Evolutionary conservation across 2,797 vertebrate genomes (phyloP), one percentile per base, ranked within the genome.

Genomic region (Lindbergichthys nudifrons): DNA sequence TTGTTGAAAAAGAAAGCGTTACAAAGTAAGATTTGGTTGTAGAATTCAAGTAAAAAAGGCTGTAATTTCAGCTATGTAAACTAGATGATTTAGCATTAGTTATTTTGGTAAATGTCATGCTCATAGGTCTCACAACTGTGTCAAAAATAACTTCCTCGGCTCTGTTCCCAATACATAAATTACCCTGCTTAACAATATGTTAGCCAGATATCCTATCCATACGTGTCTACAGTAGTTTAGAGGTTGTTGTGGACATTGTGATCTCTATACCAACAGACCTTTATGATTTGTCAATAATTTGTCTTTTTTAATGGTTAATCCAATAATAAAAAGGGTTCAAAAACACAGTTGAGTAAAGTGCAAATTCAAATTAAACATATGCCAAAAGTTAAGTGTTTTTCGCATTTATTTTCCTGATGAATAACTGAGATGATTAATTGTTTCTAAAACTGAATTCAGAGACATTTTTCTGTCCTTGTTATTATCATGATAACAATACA

Each of bases 81-180:
- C 61, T 26, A 48, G 23, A 56, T 54, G 48, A 64, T 16, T n/a
- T 0, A 50, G 30, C 32, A 26, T 21, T 45, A 2, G 4, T 32
- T 18, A 50, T 47, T 65, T 61, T 7, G 43, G 48, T 14, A 14
- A 19, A 10, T n/a, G 43, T 60, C 53, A 62, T 48, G 23, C 26
- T 42, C 21, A 58, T 9, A 53, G 54, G 26, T 32, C 13, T 57
- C 10, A 30, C 58, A 51, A 59, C 14, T 16, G 23, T 59, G 15
- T 41, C 14, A 56, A 48, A 56, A 65, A 52, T 51, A 59, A 45
- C 19, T 65, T 32, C 2, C n/a, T 11, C 13, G 41, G 32, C 7
- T 21, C 6, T 50, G 43, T 36, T 73, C 13, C 18, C 70, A 11
- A 42, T 60, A 64, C 14, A 23, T 3, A n/a, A 70, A 64, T 45